These are phyloP conservation scores for Macrophya annulata DNA, from an alignment of 2,888 invertebrate species.

Conservation along the genomic window DNA sequence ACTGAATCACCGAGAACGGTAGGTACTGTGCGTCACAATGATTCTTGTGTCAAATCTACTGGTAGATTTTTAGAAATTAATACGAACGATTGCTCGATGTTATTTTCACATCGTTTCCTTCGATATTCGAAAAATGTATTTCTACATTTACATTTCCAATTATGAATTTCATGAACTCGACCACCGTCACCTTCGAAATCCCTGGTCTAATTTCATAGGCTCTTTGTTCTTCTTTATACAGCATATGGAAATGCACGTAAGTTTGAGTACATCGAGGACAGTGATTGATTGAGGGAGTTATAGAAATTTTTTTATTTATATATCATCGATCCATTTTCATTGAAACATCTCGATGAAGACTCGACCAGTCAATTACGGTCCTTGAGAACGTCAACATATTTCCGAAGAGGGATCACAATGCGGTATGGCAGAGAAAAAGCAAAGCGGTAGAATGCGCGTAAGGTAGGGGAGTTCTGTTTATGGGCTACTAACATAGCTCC, in stretches of 20 bases:
- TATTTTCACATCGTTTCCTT: constrained; percentile 28
- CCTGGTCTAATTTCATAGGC: not conserved
- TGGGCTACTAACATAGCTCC: constrained; percentile 46
- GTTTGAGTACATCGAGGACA: not conserved
- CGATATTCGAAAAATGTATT: not conserved
- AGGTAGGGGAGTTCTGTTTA: constrained; percentile 36
- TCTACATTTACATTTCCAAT: not conserved
- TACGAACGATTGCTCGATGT: constrained; percentile 8
- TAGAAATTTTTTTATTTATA: not conserved
- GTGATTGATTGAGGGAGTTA: constrained; percentile 33
- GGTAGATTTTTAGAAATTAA: not conserved
- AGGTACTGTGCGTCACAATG: not conserved
- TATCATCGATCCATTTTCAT: constrained; percentile 45
- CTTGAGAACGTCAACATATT: constrained; percentile 48
- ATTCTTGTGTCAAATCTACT: constrained; percentile 25
- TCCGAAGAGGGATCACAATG: constrained; percentile 32
- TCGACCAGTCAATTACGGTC: constrained; percentile 46
- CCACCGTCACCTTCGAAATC: not conserved
- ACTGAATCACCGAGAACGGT: constrained; percentile 33
- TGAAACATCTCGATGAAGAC: constrained; percentile 34
- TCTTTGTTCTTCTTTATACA: not conserved
- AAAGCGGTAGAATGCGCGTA: constrained; percentile 11
- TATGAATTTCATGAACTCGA: not conserved
- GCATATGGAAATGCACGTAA: not conserved
- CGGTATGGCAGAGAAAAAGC: not conserved